These are phyloP conservation scores for Rhinopithecus roxellana DNA, from an alignment of 2,113 vertebrate species.

Conservation along the genomic window DNA sequence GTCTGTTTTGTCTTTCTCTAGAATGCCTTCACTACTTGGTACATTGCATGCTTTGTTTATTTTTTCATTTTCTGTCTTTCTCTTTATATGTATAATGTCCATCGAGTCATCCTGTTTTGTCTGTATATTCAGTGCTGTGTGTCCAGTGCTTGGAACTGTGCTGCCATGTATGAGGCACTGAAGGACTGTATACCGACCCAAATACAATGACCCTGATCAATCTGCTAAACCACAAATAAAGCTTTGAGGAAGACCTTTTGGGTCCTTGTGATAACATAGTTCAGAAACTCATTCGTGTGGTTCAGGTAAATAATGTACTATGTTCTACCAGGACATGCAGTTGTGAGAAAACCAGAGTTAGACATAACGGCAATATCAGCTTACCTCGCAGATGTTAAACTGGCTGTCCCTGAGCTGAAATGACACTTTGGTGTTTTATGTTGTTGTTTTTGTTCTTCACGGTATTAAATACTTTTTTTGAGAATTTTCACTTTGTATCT, in stretches of 20 bases:
- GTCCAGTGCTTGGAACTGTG: not conserved
- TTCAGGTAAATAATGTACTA: not conserved
- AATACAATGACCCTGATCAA: not conserved
- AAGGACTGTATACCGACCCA: not conserved
- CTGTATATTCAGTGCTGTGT: not conserved
- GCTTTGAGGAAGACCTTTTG: not conserved
- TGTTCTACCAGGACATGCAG: not conserved
- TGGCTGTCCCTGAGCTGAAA: not conserved
- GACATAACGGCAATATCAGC: not conserved
- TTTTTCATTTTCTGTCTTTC: not conserved
- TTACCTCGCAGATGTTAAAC: not conserved
- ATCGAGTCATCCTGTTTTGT: not conserved
- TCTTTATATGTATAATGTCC: not conserved
- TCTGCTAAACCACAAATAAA: not conserved
- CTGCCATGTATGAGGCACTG: not conserved
- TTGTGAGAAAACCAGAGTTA: not conserved
- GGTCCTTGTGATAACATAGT: not conserved
- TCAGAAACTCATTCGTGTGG: not conserved
- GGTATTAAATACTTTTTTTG: not conserved
- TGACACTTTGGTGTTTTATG: not conserved
- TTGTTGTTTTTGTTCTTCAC: not conserved
- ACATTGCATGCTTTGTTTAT: not conserved
- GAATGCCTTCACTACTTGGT: not conserved
- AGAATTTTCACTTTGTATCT: not conserved
- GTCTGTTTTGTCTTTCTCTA: not conserved